A percentile compares a stretch with the other conserved stretches of the same genome.
Evolutionary conservation across 2,113 vertebrate species (phyloP).

Genomic region (Alectura lathami): DNA sequence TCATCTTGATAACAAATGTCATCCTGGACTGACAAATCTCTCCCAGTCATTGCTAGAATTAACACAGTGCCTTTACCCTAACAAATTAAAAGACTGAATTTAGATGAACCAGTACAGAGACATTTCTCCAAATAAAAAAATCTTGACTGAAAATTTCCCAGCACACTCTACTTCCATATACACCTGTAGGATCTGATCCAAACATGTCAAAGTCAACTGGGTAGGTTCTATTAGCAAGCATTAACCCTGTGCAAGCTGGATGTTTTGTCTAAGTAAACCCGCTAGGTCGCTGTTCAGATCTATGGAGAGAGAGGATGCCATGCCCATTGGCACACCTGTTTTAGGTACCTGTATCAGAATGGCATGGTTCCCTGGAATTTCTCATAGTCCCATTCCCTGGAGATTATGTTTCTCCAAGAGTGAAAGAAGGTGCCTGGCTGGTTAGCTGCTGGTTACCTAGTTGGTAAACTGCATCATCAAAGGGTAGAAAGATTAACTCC

Average conservation of each 20-base stretch:
- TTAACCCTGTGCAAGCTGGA: accelerated
- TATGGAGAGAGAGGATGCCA: background rate
- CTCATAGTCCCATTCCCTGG: background rate
- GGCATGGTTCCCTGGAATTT: background rate
- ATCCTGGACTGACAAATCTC: background rate
- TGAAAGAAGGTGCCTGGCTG: accelerated
- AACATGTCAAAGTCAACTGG: background rate
- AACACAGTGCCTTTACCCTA: background rate
- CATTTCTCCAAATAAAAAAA: background rate
- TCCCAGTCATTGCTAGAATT: background rate
- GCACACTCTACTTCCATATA: background rate
- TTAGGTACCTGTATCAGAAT: background rate
- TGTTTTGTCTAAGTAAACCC: background rate
- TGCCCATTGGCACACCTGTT: accelerated
- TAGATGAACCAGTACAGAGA: background rate
- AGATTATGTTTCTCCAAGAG: background rate
- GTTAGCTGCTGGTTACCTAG: background rate
- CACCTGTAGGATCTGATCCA: background rate
- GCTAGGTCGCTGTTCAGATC: background rate
- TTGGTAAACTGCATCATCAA: background rate
- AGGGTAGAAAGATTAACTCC: background rate
- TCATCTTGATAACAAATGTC: background rate
- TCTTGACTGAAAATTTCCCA: background rate
- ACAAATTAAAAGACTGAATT: background rate
- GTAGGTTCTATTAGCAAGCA: background rate